Percentiles rank a stretch among this genome's conserved stretches.
Evolutionary conservation across 1,140 invertebrate species (phyloP).

Genomic region (Tetramorium parvispinum): DNA sequence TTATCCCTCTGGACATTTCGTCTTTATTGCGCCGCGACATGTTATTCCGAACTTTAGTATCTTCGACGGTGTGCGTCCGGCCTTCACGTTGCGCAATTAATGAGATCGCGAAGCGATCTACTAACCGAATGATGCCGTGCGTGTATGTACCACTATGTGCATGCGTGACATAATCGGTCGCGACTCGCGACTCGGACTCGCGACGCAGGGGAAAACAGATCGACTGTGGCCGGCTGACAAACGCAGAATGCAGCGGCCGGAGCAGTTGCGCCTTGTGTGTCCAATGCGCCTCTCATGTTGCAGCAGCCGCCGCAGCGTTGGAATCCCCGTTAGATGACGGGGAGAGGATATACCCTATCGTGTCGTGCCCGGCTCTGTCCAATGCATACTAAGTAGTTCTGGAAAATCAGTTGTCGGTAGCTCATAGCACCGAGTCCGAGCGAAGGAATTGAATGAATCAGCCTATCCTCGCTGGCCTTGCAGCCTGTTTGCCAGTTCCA

Average conservation of each 20-base stretch:
- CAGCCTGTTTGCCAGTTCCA: constrained; percentile 14
- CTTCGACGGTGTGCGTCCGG: background rate
- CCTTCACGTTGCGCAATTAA: constrained; percentile 18
- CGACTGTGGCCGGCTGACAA: background rate
- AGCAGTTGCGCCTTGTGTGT: constrained; percentile 2
- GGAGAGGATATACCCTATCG: constrained; percentile 60
- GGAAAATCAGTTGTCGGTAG: constrained; percentile 72
- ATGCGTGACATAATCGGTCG: constrained; percentile 65
- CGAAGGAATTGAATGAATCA: constrained; percentile 72
- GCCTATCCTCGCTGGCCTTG: constrained; percentile 51
- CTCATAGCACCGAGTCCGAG: constrained; percentile 39
- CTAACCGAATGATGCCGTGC: background rate
- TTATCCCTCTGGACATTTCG: no score
- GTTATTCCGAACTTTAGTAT: background rate
- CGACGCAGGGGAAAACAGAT: constrained; percentile 36
- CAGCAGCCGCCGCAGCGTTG: constrained; percentile 18
- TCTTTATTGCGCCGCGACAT: background rate
- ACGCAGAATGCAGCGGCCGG: background rate
- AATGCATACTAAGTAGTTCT: constrained; percentile 76
- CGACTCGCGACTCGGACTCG: no score
- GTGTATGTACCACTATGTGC: constrained; percentile 3
- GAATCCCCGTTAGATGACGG: constrained; percentile 65
- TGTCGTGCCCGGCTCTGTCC: constrained; percentile 54
- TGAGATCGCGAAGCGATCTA: constrained; percentile 1
- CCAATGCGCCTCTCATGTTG: constrained; percentile 34